These are phyloP conservation scores for Onthophagus sagittarius DNA, from an alignment of 2,888 invertebrate species.

Conservation along the genomic window DNA sequence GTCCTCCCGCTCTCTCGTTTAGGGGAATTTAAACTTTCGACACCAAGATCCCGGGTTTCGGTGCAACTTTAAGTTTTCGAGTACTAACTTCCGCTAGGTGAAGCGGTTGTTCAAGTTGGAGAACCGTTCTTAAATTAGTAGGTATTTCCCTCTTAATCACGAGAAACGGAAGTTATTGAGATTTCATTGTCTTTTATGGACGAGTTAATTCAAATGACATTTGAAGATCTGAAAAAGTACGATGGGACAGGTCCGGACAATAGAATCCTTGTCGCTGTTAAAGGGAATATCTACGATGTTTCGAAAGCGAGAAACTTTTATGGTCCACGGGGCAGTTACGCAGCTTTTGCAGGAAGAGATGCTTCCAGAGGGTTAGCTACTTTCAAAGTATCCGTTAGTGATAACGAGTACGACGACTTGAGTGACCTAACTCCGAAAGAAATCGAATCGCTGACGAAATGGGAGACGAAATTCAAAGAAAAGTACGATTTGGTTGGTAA, in stretches of 20 bases:
- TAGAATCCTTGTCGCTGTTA: constrained; percentile 1
- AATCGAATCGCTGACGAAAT: neutral
- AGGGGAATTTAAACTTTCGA: neutral
- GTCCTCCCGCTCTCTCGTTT: neutral
- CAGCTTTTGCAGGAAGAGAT: constrained; percentile 1
- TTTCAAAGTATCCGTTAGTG: constrained; percentile 1
- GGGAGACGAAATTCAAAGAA: neutral
- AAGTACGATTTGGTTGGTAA: neutral
- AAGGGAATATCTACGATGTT: constrained; percentile 6
- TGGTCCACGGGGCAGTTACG: neutral
- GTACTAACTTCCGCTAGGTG: neutral
- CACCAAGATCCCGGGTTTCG: neutral
- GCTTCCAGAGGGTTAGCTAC: constrained; percentile 6
- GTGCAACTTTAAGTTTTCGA: neutral
- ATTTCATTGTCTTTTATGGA: neutral
- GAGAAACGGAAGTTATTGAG: neutral
- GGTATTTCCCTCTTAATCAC: neutral
- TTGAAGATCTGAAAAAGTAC: constrained; percentile 4
- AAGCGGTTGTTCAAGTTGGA: neutral
- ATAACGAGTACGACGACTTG: constrained; percentile 1
- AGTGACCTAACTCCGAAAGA: constrained; percentile 5
- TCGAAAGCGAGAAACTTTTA: constrained; percentile 1
- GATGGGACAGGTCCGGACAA: neutral
- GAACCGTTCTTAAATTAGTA: neutral
- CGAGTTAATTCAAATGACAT: constrained; percentile 8